These are phyloP conservation scores for Pheosia tremula DNA, from an alignment of 2,888 invertebrate genomes.

Conservation along the genomic window DNA sequence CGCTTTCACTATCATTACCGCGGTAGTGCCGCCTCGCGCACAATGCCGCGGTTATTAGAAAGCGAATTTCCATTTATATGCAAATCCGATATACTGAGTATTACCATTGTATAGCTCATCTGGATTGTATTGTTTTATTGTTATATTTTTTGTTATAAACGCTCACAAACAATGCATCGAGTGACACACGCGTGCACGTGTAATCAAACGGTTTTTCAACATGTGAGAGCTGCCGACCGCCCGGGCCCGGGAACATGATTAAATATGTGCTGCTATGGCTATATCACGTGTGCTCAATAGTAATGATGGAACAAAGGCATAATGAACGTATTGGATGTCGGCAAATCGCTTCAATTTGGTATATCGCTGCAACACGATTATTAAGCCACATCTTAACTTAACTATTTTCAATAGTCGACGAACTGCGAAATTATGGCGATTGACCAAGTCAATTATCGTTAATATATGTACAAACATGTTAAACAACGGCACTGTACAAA, in stretches of 20 bases:
- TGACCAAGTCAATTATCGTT: neutral
- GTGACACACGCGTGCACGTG: neutral
- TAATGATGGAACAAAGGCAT: no score
- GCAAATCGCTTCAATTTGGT: no score
- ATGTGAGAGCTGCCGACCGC: neutral
- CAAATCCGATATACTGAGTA: conserved; percentile 53
- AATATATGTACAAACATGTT: neutral
- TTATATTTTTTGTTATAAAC: conserved; percentile 45
- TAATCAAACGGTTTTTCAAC: neutral
- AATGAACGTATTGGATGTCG: no score
- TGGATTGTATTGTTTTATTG: conserved; percentile 47
- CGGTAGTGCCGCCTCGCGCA: conserved; percentile 37
- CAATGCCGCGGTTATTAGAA: conserved; percentile 66
- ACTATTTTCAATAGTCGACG: neutral
- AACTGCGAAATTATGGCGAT: neutral
- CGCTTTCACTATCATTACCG: conserved; percentile 69
- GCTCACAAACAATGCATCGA: conserved; percentile 5
- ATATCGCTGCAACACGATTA: neutral
- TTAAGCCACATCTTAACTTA: neutral
- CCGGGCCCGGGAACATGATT: neutral
- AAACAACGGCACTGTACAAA: conserved; percentile 15
- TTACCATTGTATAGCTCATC: conserved; percentile 43
- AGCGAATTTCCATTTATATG: conserved; percentile 71
- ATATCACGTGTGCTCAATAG: no score
- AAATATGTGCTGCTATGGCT: neutral